Base-by-base conservation (phyloP, 2,888 invertebrate species). In the Schizotus pectinicornis region DNA sequence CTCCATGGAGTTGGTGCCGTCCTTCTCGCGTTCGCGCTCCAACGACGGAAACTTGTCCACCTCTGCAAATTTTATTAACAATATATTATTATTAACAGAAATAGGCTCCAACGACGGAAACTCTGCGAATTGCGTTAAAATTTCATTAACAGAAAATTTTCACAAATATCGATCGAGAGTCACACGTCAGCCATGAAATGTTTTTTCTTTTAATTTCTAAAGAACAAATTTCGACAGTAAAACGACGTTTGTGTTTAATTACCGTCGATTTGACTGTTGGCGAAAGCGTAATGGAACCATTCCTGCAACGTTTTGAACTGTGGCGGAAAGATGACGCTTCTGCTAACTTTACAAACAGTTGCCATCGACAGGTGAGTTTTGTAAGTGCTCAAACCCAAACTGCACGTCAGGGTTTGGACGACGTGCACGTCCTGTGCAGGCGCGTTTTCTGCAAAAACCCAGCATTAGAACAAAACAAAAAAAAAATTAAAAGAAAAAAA, bases 221-320 rank as follows among this genome's bases (percentile, higher is more conserved):
- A n/a, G n/a, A n/a, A n/a, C n/a, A n/a, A n/a, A n/a, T n/a, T n/a
- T n/a, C n/a, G n/a, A n/a, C n/a, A n/a, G n/a, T n/a, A n/a, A n/a
- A n/a, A n/a, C n/a, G n/a, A n/a, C n/a, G n/a, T n/a, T n/a, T n/a
- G n/a, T n/a, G n/a, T n/a, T n/a, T n/a, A n/a, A n/a, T 79, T 78
- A 95, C 95, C 94, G 81, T 96, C 96, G 53, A 96, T 91, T 80
- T 96, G 96, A 77, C 93, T 92, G 69, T 92, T 93, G 12, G 94
- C 91, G 81, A 98, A 97, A 0, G 97, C 94, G 80, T 98, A 98
- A 71, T 92, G 90, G 83, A 98, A 97, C 97, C 98, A 98, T 80
- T 98, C 97, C 72, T 91, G 90, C 36, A 97, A 84, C 34, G 92
- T 92, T 80, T 95, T 92, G 80, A 96, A 96, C 81, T 96, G 96